A percentile compares a stretch with the other conserved stretches of the same genome.
Evolutionary conservation across 2,797 vertebrate species (phyloP).

Genomic region (Lithobates sylvaticus): DNA sequence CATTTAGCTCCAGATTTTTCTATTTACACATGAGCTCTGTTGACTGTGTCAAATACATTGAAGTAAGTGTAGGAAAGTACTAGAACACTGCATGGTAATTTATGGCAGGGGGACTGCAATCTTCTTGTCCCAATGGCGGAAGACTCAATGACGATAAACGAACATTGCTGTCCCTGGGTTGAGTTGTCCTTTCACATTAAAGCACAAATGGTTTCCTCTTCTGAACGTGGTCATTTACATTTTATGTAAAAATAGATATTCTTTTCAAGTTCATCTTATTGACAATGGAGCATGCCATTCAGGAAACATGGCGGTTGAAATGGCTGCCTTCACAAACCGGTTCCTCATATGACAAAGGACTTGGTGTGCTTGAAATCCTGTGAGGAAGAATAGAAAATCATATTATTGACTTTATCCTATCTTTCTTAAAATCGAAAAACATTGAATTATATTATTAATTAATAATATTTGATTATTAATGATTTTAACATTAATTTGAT

Average conservation of each 20-base stretch:
- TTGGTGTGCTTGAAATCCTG: conserved; percentile 98
- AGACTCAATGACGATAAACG: neutral
- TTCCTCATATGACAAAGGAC: conserved; percentile 85
- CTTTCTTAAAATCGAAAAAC: neutral
- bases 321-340: neutral
- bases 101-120: neutral
- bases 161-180: neutral
- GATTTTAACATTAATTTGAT: too few species aligned
- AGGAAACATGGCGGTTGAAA: conserved; percentile 3
- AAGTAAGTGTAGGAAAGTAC: conserved; percentile 2
- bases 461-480: neutral
- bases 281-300: conserved; percentile 32
- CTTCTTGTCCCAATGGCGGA: neutral
- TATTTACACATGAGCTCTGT: conserved; percentile 15
- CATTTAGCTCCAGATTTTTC: neutral
- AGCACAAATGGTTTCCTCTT: conserved; percentile 18
- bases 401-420: neutral
- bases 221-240: conserved; percentile 35
- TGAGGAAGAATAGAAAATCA: conserved; percentile 11
- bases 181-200: neutral
- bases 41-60: neutral
- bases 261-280: conserved; percentile 37
- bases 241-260: conserved; percentile 59
- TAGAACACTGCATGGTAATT: conserved; percentile 2
- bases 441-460: neutral